phyloP scores from a whole-genome alignment of 2,888 invertebrate species.

The Lobophora halterata region DNA sequence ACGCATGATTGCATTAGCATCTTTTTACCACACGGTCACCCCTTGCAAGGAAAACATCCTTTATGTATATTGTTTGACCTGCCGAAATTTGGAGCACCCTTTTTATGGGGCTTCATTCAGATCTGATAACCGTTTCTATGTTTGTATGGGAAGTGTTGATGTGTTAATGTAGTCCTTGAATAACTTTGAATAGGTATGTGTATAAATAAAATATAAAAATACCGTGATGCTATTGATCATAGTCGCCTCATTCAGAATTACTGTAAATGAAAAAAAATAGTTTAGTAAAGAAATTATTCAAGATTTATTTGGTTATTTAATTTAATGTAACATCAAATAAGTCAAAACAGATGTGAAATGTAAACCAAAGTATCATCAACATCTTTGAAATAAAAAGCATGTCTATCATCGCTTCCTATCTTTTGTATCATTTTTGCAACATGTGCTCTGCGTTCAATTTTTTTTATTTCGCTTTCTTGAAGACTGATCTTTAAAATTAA shows the following conservation, averaged over 20 bases:
- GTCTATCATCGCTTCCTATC: conserved; percentile 42
- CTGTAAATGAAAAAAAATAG: too few relatives aligned
- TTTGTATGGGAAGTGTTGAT: conserved; percentile 20
- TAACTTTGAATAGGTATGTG: conserved; percentile 6
- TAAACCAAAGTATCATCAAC: conserved; percentile 12
- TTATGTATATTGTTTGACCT: conserved; percentile 68
- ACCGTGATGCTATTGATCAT: too few relatives aligned
- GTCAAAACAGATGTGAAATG: conserved; percentile 15
- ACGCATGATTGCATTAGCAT: conserved; percentile 60
- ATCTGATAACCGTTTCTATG: conserved; percentile 31
- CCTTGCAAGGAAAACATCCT: conserved; percentile 61
- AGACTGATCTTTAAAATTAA: too few relatives aligned
- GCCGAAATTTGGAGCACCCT: conserved; percentile 56
- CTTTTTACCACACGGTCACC: conserved; percentile 56
- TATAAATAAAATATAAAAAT: too few relatives aligned
- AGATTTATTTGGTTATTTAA: too few relatives aligned
- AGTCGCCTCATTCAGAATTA: too few relatives aligned
- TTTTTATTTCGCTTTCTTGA: too few relatives aligned
- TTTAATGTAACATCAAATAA: too few relatives aligned
- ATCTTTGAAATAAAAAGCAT: conserved; percentile 24
- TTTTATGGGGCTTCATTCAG: conserved; percentile 53
- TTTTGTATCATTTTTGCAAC: conserved; percentile 29
- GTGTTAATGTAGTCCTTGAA: conserved; percentile 12
- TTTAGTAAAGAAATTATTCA: too few relatives aligned
- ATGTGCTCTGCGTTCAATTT: conserved; percentile 16